phyloP scores from a whole-genome alignment of 2,113 vertebrate genomes.

The Hoplias malabaricus region DNA sequence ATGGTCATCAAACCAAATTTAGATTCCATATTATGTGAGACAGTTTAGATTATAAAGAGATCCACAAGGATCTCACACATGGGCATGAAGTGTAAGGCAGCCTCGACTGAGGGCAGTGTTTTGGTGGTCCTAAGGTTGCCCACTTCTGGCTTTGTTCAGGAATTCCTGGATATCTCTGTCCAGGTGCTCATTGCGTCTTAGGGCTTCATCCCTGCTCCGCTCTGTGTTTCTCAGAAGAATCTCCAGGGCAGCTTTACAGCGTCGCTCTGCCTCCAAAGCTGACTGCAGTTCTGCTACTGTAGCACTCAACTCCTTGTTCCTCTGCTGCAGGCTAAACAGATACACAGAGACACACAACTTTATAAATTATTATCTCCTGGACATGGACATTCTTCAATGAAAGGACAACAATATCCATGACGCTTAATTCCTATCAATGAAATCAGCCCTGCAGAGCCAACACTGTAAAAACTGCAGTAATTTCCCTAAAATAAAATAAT shows the following conservation, averaged over 20 bases:
- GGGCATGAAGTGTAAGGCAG: background rate
- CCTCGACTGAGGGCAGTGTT: background rate
- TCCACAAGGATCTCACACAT: no score
- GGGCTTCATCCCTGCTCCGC: slow-evolving; percentile 71
- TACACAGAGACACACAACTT: background rate
- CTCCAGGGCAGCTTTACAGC: slow-evolving; percentile 73
- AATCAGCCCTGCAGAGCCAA: no score
- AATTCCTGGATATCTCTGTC: slow-evolving; percentile 79
- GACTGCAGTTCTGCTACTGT: slow-evolving; percentile 80
- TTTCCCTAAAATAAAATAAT: no score
- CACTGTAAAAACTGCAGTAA: no score
- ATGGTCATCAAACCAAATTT: background rate
- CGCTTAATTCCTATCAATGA: no score
- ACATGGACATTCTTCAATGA: no score
- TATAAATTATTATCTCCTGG: background rate
- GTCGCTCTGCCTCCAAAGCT: slow-evolving; percentile 78
- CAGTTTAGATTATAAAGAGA: background rate
- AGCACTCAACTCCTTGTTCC: slow-evolving; percentile 83
- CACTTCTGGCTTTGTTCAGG: slow-evolving; percentile 34
- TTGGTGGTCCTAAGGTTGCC: slow-evolving; percentile 48
- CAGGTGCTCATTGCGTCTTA: slow-evolving; percentile 76
- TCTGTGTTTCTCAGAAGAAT: slow-evolving; percentile 71
- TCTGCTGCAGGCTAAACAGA: slow-evolving; percentile 73
- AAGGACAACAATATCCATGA: no score
- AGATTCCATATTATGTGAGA: background rate